A percentile compares a stretch with the other conserved stretches of the same genome.
phyloP scores from a whole-genome alignment of 2,113 vertebrate species.

The Oplegnathus fasciatus region DNA sequence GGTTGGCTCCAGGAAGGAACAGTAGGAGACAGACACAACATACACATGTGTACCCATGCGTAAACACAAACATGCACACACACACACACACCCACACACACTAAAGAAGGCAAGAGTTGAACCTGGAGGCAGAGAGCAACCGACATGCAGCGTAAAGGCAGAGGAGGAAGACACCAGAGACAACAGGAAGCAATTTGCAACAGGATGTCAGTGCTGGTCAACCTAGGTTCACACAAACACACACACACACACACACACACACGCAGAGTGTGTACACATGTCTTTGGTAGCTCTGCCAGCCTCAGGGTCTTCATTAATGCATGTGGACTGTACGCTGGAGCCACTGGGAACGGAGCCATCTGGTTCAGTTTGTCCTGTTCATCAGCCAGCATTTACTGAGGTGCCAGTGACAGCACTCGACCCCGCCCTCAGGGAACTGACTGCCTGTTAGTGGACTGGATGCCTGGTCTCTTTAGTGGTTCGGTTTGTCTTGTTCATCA shows the following conservation, averaged over 20 bases:
- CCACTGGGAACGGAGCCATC: constrained; percentile 71
- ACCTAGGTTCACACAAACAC: constrained; percentile 35
- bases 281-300: constrained; percentile 59
- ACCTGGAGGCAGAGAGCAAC: constrained; percentile 37
- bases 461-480: not conserved
- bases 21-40: constrained; percentile 59
- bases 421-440: constrained; percentile 41
- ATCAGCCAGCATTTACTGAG: constrained; percentile 68
- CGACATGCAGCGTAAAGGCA: constrained; percentile 27
- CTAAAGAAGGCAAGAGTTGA: constrained; percentile 15
- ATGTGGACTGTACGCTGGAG: constrained; percentile 61
- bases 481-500: constrained; percentile 17
- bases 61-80: constrained; percentile 16
- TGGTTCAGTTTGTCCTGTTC: constrained; percentile 77
- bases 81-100: not conserved
- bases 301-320: constrained; percentile 74
- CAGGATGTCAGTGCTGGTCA: constrained; percentile 69
- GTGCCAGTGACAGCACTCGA: constrained; percentile 59
- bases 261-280: constrained; percentile 38
- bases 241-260: constrained; percentile 26
- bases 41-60: constrained; percentile 15
- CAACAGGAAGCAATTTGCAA: constrained; percentile 80
- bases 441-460: constrained; percentile 25
- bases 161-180: constrained; percentile 64
- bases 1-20: constrained; percentile 64